Conservation (phyloP, 2,113 vertebrate species). For the Choloepus hoffmanni region DNA sequence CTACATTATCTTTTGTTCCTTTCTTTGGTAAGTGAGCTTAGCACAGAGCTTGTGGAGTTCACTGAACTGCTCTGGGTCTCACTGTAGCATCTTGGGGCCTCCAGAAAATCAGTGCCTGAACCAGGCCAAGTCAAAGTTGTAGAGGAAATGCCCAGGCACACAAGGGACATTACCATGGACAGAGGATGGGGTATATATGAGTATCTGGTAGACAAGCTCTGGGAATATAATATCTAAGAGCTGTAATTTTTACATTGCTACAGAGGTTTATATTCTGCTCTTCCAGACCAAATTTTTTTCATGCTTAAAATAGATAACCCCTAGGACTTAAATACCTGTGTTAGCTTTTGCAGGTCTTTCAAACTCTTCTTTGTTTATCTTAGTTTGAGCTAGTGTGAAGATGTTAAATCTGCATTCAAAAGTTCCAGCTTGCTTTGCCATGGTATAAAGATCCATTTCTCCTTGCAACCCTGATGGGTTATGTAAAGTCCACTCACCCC, state of each 20-base stretch:
- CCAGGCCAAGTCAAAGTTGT: too few species aligned
- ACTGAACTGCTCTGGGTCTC: too few species aligned
- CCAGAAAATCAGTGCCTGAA: too few species aligned
- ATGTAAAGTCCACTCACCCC: not conserved
- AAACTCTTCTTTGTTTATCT: too few species aligned
- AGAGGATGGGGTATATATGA: not conserved
- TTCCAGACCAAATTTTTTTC: not conserved
- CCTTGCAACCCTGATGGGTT: not conserved
- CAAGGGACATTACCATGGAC: not conserved
- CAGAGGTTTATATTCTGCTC: not conserved
- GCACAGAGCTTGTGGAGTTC: too few species aligned
- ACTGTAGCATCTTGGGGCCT: too few species aligned
- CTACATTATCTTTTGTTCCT: too few species aligned
- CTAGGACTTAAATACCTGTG: not conserved
- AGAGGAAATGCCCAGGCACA: too few species aligned
- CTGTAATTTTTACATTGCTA: not conserved
- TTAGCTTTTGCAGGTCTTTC: too few species aligned
- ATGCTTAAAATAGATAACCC: not conserved
- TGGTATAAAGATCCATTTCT: not conserved
- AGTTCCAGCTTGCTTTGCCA: not conserved
- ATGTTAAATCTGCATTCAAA: not conserved
- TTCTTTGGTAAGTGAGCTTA: too few species aligned
- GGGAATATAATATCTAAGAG: not conserved
- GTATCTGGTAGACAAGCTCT: too few species aligned
- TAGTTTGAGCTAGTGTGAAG: too few species aligned